Evolutionary conservation across 64 coral and sea anemone species (phyloP), one percentile per base, ranked within the genome.

Genomic region (Pocillopora damicornis): DNA sequence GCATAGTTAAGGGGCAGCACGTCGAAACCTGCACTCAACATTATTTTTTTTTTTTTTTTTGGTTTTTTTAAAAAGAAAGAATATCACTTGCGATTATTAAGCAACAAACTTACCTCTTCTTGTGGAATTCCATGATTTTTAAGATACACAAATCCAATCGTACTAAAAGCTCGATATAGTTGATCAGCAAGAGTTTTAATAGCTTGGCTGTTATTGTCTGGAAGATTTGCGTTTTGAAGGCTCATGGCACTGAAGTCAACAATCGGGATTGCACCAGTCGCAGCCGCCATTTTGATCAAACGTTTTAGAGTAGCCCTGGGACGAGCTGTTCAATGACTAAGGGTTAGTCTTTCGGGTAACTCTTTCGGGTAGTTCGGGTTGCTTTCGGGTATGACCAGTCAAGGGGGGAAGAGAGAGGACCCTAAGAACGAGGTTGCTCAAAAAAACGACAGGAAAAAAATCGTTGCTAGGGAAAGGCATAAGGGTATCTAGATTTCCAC

Each of bases 91-190:
- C 30, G 30, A 30, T 30, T 30, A 30, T 30, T 30, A 30, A 30
- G 30, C 30, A 30, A 10, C 15, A 14, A 11, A 20, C 75, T 13
- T 79, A 92, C 91, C 78, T 76, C 74, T 57, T 93, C 37, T 88
- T 93, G 60, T 17, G 86, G 78, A 71, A 93, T 88, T 16, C 91
- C 91, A 13, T 93, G 91, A 34, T 93, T 88, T 23, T 84, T 88
- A 5, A 93, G 38, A 36, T 88, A 93, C 1, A 83, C 91, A 68
- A 93, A 93, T 77, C 91, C 91, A 78, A 82, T 93, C 0, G 91
- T 93, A 51, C 91, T 93, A 59, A 93, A 93, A 80, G 91, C 91
- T 59, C 60, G 67, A 34, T 88, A 25, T 20, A 93, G 34, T 75
- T 93, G 23, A 67, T 93, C 59, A 45, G 78, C 86, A 15, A 93